These are phyloP conservation scores for Pempheris klunzingeri DNA, from an alignment of 2,797 vertebrate species.

Conservation along the genomic window DNA sequence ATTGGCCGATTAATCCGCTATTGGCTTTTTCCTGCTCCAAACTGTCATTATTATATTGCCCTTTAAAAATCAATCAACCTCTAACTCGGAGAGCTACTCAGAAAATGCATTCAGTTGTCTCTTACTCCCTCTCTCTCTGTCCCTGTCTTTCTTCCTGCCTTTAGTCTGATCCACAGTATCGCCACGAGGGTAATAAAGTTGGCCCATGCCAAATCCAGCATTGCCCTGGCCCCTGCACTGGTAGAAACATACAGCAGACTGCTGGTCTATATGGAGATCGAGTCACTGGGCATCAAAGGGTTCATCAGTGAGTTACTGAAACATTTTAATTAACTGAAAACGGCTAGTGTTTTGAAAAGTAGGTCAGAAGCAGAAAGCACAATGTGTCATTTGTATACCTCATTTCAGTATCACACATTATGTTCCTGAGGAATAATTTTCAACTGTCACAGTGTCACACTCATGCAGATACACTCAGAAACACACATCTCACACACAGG, in stretches of 20 bases:
- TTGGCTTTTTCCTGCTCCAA: no score
- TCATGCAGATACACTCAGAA: neutral
- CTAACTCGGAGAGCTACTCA: no score
- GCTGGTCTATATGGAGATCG: conserved; percentile 99
- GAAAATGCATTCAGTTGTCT: neutral
- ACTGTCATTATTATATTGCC: no score
- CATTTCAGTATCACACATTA: rapidly evolving
- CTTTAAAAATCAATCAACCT: no score
- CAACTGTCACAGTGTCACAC: neutral
- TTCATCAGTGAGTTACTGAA: conserved; percentile 94
- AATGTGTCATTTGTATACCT: neutral
- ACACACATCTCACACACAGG: neutral
- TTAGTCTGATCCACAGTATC: conserved; percentile 98
- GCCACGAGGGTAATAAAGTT: conserved; percentile 98
- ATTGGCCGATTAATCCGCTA: no score
- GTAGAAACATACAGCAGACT: conserved; percentile 98
- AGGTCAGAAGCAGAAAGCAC: neutral
- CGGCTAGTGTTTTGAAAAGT: neutral
- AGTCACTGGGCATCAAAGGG: conserved; percentile 98
- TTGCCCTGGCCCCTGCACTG: conserved; percentile 95
- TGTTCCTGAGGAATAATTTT: neutral
- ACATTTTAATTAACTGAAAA: neutral
- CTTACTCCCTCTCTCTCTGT: neutral
- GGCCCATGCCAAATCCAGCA: conserved; percentile 95
- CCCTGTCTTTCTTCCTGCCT: neutral